A percentile compares a stretch with the other conserved stretches of the same genome.
Conservation (phyloP, 2,113 vertebrate genomes). For the Hippotragus niger region DNA sequence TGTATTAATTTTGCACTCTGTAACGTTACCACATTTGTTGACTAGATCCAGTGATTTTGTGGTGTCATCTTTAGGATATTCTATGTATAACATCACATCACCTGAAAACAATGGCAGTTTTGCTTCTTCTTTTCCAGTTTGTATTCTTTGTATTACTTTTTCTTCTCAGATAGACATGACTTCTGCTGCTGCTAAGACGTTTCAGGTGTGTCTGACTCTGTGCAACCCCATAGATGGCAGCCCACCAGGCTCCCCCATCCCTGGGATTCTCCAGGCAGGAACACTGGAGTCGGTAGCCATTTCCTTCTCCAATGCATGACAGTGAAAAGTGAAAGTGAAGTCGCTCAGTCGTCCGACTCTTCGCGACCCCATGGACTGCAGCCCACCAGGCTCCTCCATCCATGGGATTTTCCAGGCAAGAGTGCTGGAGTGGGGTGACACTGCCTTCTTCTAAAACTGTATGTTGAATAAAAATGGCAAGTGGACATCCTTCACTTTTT, state of each 20-base stretch:
- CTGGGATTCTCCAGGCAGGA: no score
- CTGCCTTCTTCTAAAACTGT: not conserved
- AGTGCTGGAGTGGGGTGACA: no score
- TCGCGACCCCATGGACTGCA: accelerated
- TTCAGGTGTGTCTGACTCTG: no score
- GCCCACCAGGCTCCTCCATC: no score
- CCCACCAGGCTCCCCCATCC: no score
- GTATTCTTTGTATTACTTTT: not conserved
- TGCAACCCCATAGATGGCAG: no score
- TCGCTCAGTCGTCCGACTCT: no score
- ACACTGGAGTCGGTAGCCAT: no score
- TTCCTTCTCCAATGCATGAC: no score
- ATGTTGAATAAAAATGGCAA: not conserved
- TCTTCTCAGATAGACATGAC: not conserved
- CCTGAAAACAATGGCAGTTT: not conserved
- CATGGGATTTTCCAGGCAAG: no score
- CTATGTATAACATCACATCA: not conserved
- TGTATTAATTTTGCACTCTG: not conserved
- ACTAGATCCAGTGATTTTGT: not conserved
- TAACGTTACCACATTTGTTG: not conserved
- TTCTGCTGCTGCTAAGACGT: not conserved
- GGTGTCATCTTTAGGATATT: not conserved
- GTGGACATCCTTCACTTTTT: not conserved
- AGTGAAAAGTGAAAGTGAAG: no score
- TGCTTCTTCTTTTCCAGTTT: not conserved